phyloP scores from a whole-genome alignment of 2,113 vertebrate genomes.

The Lethenteron camtschaticum region DNA sequence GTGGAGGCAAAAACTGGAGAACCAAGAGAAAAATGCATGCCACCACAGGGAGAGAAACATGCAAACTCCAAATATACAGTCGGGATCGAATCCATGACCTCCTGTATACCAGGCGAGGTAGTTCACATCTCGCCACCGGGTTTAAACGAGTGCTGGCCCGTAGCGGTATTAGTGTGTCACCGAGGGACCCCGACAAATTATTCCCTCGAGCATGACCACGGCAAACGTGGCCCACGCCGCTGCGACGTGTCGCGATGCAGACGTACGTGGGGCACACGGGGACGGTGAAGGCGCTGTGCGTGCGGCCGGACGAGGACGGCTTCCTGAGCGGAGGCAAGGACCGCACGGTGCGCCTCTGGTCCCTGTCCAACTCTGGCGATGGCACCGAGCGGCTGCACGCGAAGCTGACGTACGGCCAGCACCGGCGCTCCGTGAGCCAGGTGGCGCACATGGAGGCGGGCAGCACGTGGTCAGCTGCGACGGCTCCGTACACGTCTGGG shows the following conservation, averaged over 20 bases:
- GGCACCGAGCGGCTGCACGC: constrained; percentile 52
- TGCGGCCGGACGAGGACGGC: constrained; percentile 60
- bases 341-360: constrained; percentile 79
- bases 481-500: constrained; percentile 72
- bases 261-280: constrained; percentile 64
- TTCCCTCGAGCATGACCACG: background rate
- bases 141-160: no score
- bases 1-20: no score
- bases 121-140: no score
- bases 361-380: constrained; percentile 68
- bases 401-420: constrained; percentile 44
- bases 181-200: background rate
- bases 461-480: constrained; percentile 95
- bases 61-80: no score
- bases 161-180: no score
- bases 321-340: constrained; percentile 91
- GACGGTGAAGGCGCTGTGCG: constrained; percentile 59
- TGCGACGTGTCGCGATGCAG: constrained; percentile 8
- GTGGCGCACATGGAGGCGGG: constrained; percentile 56
- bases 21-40: no score
- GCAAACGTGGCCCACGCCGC: background rate
- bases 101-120: no score
- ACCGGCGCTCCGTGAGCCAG: constrained; percentile 69
- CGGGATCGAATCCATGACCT: no score
- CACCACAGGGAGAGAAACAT: no score